Base-by-base conservation (phyloP, 2,113 vertebrate species). In the Cinclus mexicanus region DNA sequence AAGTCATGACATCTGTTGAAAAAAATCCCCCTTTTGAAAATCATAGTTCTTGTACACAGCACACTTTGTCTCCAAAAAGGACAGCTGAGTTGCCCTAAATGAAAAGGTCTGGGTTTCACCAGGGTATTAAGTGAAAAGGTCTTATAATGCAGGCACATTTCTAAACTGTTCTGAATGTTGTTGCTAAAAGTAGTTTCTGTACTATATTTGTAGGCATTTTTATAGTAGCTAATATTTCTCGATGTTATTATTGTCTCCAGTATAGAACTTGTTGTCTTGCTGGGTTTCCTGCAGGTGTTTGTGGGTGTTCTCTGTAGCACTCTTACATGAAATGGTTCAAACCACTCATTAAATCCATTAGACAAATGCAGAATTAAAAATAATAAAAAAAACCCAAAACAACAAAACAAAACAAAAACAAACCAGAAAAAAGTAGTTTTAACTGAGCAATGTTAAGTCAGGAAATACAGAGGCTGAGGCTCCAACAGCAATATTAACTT, bases 401-500 rank as follows among this genome's bases (percentile, higher is more conserved):
- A 33, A 50, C 35, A 23, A 47, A 23, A 47, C 11, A 11, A 16
- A 41, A 49, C 35, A 33, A 50, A 31, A 13, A 18, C 2, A 37
- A 37, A 37, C 35, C 35, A 39, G 24, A 13, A 44, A 63, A 10
- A 17, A 4, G 9, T 18, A 22, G 11, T 63, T 76, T 75, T 63
- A 52, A 70, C 80, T 84, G 81, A 47, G 35, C 56, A 90, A 8
- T 4, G 1, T 42, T 77, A 63, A 87, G 60, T 81, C 93, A 93
- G 94, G 95, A 97, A 97, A 95, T 82, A 70, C 56, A 91, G 91
- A 52, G 61, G 49, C 72, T 84, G 93, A 87, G 65, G 57, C 65
- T 97, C 94, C 94, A 95, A 89, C 59, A 97, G 86, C 92, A 97
- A 70, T 92, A 94, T 92, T 92, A 93, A 86, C 91, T 97, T 95